Evolutionary conservation across 2,888 invertebrate species (phyloP).

Genomic region (Ichneumoninae sp.): DNA sequence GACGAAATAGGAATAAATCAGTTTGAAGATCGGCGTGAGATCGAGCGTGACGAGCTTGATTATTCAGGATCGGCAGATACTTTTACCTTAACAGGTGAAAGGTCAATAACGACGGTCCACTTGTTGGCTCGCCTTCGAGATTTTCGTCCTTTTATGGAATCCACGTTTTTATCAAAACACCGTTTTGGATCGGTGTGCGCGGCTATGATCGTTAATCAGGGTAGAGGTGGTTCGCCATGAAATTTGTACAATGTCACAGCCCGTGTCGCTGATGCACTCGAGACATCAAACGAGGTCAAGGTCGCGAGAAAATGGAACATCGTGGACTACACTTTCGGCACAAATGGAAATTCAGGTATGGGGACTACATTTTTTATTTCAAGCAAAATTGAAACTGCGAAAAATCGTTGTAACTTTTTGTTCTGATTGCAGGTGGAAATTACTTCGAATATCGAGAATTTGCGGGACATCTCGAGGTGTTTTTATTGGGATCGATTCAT

Average conservation of each 20-base stretch:
- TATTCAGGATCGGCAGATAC: not conserved
- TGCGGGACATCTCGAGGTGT: not conserved
- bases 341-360: slow-evolving; percentile 53
- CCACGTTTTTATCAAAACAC: slow-evolving; percentile 53
- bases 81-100: slow-evolving; percentile 43
- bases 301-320: slow-evolving; percentile 40
- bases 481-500: not conserved
- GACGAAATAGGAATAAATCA: not conserved
- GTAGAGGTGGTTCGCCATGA: slow-evolving; percentile 57
- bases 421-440: not conserved
- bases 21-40: not conserved
- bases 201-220: slow-evolving; percentile 54
- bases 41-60: slow-evolving; percentile 20
- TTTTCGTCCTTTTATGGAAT: slow-evolving; percentile 62
- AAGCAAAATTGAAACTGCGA: not conserved
- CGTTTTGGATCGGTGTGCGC: slow-evolving; percentile 47
- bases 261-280: slow-evolving; percentile 33
- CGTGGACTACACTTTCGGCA: slow-evolving; percentile 31
- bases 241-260: slow-evolving; percentile 65
- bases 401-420: not conserved
- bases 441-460: not conserved
- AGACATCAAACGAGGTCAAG: slow-evolving; percentile 56
- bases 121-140: slow-evolving; percentile 53
- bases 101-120: slow-evolving; percentile 50
- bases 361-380: not conserved